phyloP scores from a whole-genome alignment of 2,797 vertebrate genomes.

The Carcharodon carcharias region DNA sequence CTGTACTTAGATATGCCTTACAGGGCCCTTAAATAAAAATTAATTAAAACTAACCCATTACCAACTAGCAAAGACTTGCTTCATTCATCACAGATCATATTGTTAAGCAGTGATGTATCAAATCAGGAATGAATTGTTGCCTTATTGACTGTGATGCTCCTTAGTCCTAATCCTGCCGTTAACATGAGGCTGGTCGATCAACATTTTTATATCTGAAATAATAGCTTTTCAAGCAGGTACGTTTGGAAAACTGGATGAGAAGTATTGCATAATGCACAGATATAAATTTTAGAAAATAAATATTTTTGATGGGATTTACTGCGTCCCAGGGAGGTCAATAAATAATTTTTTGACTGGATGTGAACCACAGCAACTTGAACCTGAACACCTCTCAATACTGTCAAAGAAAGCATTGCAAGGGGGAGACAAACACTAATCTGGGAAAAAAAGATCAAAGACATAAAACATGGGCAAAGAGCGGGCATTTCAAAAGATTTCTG shows the following conservation, averaged over 20 bases:
- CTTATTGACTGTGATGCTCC: background rate
- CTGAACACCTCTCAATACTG: no score
- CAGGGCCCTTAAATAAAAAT: background rate
- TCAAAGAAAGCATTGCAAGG: background rate
- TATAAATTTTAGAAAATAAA: background rate
- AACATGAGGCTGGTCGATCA: background rate
- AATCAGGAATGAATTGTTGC: background rate
- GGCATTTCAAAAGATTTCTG: background rate
- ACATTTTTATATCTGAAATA: background rate
- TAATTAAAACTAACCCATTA: background rate
- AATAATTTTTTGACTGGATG: background rate
- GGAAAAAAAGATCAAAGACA: background rate
- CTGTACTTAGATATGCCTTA: background rate
- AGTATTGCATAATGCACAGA: background rate
- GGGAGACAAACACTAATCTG: background rate
- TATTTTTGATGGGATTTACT: background rate
- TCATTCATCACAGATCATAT: background rate
- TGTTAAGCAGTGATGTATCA: background rate
- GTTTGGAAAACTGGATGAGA: background rate
- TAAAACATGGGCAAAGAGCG: background rate
- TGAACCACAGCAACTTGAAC: background rate
- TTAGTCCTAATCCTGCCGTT: no score
- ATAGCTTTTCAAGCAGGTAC: background rate
- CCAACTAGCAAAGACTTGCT: background rate
- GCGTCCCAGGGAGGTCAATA: background rate